These are phyloP conservation scores for Labia minor DNA, from an alignment of 2,888 invertebrate genomes.

Conservation along the genomic window DNA sequence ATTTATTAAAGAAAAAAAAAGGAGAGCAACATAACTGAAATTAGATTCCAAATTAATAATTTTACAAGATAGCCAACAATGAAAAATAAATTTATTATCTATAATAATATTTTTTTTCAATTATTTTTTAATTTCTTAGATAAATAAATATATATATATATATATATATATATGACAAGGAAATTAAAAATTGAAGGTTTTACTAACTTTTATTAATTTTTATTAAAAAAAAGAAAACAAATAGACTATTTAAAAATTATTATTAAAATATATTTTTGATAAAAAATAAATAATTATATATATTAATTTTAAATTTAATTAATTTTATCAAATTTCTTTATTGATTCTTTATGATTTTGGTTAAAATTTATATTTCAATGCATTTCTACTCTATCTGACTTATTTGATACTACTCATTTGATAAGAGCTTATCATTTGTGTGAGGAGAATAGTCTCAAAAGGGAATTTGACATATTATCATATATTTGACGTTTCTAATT, in stretches of 20 bases:
- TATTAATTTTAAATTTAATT: too few species aligned
- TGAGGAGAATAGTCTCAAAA: neutral
- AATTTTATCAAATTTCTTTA: too few species aligned
- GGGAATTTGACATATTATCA: neutral
- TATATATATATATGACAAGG: too few species aligned
- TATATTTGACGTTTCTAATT: neutral
- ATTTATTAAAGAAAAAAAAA: neutral
- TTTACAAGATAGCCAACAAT: neutral
- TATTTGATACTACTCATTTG: neutral
- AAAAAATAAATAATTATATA: too few species aligned
- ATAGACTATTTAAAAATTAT: too few species aligned
- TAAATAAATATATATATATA: too few species aligned
- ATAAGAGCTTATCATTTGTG: neutral
- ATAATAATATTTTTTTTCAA: neutral
- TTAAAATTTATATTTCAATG: too few species aligned
- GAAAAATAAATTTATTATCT: neutral
- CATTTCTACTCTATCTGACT: neutral
- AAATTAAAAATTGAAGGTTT: too few species aligned
- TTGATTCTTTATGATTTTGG: too few species aligned
- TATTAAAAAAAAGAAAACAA: too few species aligned
- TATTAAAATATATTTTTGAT: too few species aligned
- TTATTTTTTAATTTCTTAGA: neutral
- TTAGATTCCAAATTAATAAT: neutral
- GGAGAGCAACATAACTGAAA: neutral
- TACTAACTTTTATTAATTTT: too few species aligned